Percentiles rank a stretch among this genome's conserved stretches.
Conservation (phyloP, 2,888 invertebrate genomes). For the Cryptocephalus primarius region DNA sequence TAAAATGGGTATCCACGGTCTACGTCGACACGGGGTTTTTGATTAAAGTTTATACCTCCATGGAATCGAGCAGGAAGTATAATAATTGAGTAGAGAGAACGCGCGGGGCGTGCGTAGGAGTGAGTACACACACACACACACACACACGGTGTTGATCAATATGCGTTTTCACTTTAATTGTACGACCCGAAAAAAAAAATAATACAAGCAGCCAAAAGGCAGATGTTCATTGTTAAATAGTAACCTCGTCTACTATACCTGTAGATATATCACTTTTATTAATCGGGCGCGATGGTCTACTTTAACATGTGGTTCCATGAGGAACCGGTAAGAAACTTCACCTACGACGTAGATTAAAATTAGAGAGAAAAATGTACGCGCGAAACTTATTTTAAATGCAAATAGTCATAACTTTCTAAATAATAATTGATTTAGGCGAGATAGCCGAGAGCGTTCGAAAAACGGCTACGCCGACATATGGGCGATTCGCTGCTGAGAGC, state of each 20-base stretch:
- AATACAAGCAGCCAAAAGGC: conserved; percentile 2
- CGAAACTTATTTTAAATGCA: too few relatives aligned
- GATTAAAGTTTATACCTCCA: conserved; percentile 11
- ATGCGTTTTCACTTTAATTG: conserved; percentile 26
- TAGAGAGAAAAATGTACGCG: too few relatives aligned
- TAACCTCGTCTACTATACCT: conserved; percentile 6
- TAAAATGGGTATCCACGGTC: not conserved
- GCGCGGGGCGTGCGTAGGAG: conserved; percentile 11
- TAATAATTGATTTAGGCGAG: too few relatives aligned
- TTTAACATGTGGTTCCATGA: too few relatives aligned
- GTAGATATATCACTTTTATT: too few relatives aligned
- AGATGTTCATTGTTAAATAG: conserved; percentile 14
- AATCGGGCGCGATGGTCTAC: too few relatives aligned
- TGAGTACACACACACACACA: conserved; percentile 3
- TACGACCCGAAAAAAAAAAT: conserved; percentile 9
- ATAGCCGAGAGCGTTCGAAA: too few relatives aligned
- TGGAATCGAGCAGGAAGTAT: conserved; percentile 16
- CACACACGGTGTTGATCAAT: conserved; percentile 15
- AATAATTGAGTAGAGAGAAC: conserved; percentile 18
- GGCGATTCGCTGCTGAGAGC: too few relatives aligned
- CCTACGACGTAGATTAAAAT: too few relatives aligned
- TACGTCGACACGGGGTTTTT: conserved; percentile 4
- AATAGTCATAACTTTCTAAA: too few relatives aligned
- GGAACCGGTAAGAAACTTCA: too few relatives aligned
- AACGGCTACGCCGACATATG: too few relatives aligned